These are phyloP conservation scores for Malurus splendens DNA, from an alignment of 2,797 vertebrate genomes.

Conservation along the genomic window DNA sequence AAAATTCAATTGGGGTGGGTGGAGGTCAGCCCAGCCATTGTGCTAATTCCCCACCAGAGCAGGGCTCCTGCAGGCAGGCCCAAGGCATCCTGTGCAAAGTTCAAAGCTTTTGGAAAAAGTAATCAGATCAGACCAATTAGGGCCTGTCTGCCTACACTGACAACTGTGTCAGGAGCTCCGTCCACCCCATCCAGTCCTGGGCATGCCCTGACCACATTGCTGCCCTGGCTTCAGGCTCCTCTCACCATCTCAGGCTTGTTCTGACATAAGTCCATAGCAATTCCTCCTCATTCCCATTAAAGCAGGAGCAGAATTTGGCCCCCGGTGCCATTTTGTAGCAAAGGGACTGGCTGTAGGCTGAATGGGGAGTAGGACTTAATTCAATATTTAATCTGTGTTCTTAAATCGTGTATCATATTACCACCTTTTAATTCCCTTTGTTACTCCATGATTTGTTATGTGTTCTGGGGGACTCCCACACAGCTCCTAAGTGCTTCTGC, in stretches of 20 bases:
- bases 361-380: neutral
- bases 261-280: neutral
- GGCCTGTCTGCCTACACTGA: conserved; percentile 37
- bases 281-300: neutral
- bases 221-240: conserved; percentile 11
- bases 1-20: neutral
- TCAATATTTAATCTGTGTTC: conserved; percentile 6
- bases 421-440: conserved; percentile 38
- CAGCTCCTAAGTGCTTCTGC: conserved; percentile 35
- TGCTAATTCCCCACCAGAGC: neutral
- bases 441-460: conserved; percentile 43
- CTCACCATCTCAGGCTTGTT: conserved; percentile 1
- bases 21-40: neutral
- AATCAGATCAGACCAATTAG: conserved; percentile 47
- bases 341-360: neutral
- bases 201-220: neutral
- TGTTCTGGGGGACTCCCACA: conserved; percentile 29
- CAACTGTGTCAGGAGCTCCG: conserved; percentile 21
- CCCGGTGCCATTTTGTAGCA: neutral
- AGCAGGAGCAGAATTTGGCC: neutral
- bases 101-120: conserved; percentile 57
- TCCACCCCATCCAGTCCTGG: neutral
- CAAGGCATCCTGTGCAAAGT: conserved; percentile 38
- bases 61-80: neutral
- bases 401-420: neutral